Evolutionary conservation across 2,888 invertebrate species (phyloP).

Genomic region (Pseudeuparius sepicola): DNA sequence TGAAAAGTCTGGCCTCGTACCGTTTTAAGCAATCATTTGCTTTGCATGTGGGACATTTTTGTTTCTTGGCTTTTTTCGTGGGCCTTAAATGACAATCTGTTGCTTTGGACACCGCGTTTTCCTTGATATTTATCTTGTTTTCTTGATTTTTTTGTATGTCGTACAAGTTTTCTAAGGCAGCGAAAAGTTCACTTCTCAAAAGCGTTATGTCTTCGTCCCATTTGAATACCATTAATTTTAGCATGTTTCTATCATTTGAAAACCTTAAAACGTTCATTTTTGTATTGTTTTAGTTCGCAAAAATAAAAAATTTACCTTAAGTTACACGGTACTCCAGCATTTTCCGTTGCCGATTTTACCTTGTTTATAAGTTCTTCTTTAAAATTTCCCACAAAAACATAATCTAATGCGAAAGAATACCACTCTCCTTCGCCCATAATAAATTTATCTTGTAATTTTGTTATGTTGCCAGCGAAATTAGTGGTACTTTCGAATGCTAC

Average conservation of each 20-base stretch:
- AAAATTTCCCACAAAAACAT: slow-evolving; percentile 28
- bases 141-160: too few species aligned
- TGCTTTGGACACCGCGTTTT: slow-evolving; percentile 40
- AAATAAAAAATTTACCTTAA: too few species aligned
- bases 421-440: slow-evolving; percentile 33
- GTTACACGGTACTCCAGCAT: slow-evolving; percentile 25
- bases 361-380: slow-evolving; percentile 30
- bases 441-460: slow-evolving; percentile 21
- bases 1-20: slow-evolving; percentile 49
- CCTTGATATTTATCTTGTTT: too few species aligned
- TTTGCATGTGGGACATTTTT: slow-evolving; percentile 39
- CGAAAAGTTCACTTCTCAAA: too few species aligned
- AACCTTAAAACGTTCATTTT: too few species aligned
- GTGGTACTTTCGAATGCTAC: slow-evolving; percentile 21
- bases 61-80: slow-evolving; percentile 25
- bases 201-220: too few species aligned
- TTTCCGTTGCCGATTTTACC: slow-evolving; percentile 25
- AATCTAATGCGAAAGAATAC: slow-evolving; percentile 38
- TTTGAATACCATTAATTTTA: too few species aligned
- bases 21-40: slow-evolving; percentile 38
- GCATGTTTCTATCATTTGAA: too few species aligned
- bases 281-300: too few species aligned
- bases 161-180: too few species aligned
- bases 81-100: slow-evolving; percentile 49
- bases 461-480: slow-evolving; percentile 9